Conservation (phyloP, 2,113 vertebrate species). For the Leptodactylus fuscus region DNA sequence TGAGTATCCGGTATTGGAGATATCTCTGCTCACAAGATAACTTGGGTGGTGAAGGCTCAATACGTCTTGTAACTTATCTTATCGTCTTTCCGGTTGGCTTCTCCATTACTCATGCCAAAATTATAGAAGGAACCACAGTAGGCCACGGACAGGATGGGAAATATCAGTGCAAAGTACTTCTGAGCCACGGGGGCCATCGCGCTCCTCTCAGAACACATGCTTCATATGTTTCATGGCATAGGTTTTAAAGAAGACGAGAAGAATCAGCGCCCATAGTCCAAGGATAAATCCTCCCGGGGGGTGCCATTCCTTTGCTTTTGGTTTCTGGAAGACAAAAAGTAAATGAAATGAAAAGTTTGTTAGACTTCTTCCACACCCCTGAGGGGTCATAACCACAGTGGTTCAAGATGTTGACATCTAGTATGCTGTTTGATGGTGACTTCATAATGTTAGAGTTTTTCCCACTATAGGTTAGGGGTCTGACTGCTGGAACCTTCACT, state of each 20-base stretch:
- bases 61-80: background rate
- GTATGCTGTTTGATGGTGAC: too few species aligned
- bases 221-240: conserved; percentile 98
- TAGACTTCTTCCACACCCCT: background rate
- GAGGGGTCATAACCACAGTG: too few species aligned
- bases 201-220: conserved; percentile 85
- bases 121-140: background rate
- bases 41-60: too few species aligned
- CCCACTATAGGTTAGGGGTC: too few species aligned
- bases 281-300: conserved; percentile 98
- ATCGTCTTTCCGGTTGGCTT: background rate
- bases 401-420: too few species aligned
- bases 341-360: background rate
- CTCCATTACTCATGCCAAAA: background rate
- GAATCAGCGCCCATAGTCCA: conserved; percentile 94
- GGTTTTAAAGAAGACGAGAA: conserved; percentile 96
- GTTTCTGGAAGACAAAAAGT: conserved; percentile 79
- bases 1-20: too few species aligned
- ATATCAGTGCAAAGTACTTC: conserved; percentile 3
- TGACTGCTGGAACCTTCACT: too few species aligned
- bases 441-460: too few species aligned
- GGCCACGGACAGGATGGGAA: background rate
- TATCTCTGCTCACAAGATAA: background rate
- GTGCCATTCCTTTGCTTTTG: conserved; percentile 97
- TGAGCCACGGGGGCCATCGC: background rate